Conservation (phyloP, 2,113 vertebrate genomes). For the Barbus barbus region DNA sequence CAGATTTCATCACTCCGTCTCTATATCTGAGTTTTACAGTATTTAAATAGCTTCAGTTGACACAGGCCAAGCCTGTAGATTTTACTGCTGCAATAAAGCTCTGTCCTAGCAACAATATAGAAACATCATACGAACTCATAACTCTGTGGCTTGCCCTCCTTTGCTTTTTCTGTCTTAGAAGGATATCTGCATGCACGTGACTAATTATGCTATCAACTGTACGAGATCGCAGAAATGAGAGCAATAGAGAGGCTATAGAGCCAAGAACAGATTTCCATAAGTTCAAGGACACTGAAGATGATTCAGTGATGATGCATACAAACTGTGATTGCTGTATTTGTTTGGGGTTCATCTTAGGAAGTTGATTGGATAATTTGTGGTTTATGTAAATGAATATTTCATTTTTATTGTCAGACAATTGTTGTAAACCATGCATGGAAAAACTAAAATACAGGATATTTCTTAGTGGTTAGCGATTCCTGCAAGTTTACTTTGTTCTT, state of each 20-base stretch:
- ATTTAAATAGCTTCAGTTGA: constrained; percentile 49
- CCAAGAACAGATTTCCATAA: not conserved
- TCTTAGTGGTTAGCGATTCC: not conserved
- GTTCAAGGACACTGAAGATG: not conserved
- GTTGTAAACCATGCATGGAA: not conserved
- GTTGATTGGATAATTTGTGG: not conserved
- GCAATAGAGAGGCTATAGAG: constrained; percentile 64
- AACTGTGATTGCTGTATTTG: not conserved
- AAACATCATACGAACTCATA: constrained; percentile 49
- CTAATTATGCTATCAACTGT: constrained; percentile 78
- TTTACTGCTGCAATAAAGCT: constrained; percentile 51
- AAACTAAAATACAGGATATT: not conserved
- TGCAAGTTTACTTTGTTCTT: not conserved
- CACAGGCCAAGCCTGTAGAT: constrained; percentile 44
- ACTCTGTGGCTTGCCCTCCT: constrained; percentile 5
- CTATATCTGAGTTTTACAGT: constrained; percentile 41
- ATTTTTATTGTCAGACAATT: not conserved
- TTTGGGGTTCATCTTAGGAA: not conserved
- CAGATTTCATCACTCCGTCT: constrained; percentile 31
- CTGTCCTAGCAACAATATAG: constrained; percentile 45
- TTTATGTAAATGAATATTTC: not conserved
- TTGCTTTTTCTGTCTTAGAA: too few relatives aligned
- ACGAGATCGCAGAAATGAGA: constrained; percentile 52
- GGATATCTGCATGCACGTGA: constrained; percentile 78
- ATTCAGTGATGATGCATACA: not conserved